Evolutionary conservation across 2,113 vertebrate genomes (phyloP), one percentile per base, ranked within the genome.

Genomic region (Sinocyclocheilus rhinocerous): DNA sequence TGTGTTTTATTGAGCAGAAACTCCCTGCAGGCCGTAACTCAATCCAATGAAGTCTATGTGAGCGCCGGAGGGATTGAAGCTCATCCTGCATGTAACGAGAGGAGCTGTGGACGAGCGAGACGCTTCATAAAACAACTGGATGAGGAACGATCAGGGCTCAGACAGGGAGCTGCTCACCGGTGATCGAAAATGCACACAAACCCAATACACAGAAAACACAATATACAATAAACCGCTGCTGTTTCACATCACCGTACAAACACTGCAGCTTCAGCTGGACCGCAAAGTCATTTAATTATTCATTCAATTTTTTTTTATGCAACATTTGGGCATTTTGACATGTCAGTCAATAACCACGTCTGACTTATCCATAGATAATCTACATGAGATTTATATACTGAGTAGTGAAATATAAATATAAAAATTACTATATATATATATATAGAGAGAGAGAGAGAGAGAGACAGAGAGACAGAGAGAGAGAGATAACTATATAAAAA

Each of bases 1-100:
- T 29, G 61, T 22, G 39, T 50, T 81, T 81, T 50, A 82, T 50
- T 82, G 80, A 82, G 61, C 50, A 45, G 42, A 45, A 45, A 2
- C 42, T 11, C 42, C 42, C 42, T 2, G 42, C 42, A 9, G 42
- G 42, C 42, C 18, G 52, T 39, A 59, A 59, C 52, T 78, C 76
- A 36, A 36, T 16, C n/a, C 13, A 26, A n/a, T 63, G 77, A 61
- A 80, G 12, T 42, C 24, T 65, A 2, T 45, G 36, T 61, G 61
- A 18, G 20, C 6, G 24, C 63, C 61, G 29, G 63, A 50, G 63
- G 80, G 79, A 82, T 26, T 22, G 42, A 50, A 69, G 80, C 61
- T 69, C 80, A 81, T 50, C 42, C 80, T 20, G 22, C 80, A 8
- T 69, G 42, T 50, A 33, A 69, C n/a, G 15, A 69, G n/a, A 81